phyloP scores from a whole-genome alignment of 2,113 vertebrate species.

The Pelecanus crispus region DNA sequence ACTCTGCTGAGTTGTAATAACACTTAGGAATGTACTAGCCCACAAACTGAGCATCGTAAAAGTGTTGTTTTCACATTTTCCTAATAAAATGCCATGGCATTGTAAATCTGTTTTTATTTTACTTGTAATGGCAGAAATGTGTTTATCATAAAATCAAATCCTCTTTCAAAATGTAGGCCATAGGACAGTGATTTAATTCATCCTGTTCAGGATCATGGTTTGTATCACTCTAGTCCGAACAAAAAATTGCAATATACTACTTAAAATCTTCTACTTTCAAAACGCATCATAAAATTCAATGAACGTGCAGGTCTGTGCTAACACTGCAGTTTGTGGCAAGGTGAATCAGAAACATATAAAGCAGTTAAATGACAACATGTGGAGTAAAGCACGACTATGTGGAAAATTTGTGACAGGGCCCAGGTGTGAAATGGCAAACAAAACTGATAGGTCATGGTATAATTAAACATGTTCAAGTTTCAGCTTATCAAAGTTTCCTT shows the following conservation, averaged over 20 bases:
- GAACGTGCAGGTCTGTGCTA: background rate
- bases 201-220: background rate
- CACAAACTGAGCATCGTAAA: conserved; percentile 39
- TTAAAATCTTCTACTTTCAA: background rate
- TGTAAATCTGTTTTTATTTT: conserved; percentile 67
- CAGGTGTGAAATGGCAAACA: background rate
- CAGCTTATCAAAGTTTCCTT: background rate
- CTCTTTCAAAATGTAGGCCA: background rate
- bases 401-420: background rate
- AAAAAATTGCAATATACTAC: background rate
- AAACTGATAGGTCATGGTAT: background rate
- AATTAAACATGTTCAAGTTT: background rate
- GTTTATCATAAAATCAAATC: conserved; percentile 51
- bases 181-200: background rate
- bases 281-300: background rate
- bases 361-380: background rate
- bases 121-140: conserved; percentile 64
- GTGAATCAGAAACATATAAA: background rate
- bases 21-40: conserved; percentile 23
- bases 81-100: conserved; percentile 56
- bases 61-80: conserved; percentile 64
- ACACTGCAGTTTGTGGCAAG: background rate
- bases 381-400: background rate
- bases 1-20: conserved; percentile 46
- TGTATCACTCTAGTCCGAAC: background rate